Base-by-base conservation (phyloP, 2,113 vertebrate genomes). In the Syngnathus scovelli region DNA sequence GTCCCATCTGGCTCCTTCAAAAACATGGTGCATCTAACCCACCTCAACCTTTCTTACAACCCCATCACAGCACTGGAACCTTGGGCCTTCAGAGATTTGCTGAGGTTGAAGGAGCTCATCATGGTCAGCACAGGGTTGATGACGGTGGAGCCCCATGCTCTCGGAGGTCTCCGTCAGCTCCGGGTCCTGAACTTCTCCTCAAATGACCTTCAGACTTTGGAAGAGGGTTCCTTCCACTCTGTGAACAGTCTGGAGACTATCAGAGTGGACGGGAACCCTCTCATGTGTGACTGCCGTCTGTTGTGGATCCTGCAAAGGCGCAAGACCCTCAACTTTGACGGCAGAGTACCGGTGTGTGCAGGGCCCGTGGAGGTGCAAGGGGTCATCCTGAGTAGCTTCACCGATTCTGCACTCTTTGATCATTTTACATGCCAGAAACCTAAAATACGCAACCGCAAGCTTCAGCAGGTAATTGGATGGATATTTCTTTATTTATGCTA, bases 381-480 rank as follows among this genome's bases (percentile, higher is more conserved):
- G 7, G 89, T 94, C 3, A 92, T 92, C 67, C 90, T 99, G 74
- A 92, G 89, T 3, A 80, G 88, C 84, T 94, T 98, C 83, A 93
- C 95, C 0, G 97, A 98, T 86, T 95, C 96, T 0, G 92, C 92
- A 44, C 93, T 98, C 69, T 98, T 98, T 1, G 95, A 98, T 79
- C 95, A 94, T 83, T 98, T 99, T 83, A 98, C 95, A 64, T 99
- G 97, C 87, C 97, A 95, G 87, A 94, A 94, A 84, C 96, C 97
- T 75, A 91, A 94, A 85, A 99, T 99, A 72, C 92, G 92, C 37
- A 96, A 98, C 85, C 92, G 96, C 21, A 93, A 94, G 78, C 87
- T 98, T 77, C 96, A 98, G 86, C 95, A 92, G 9, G 89, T 90
- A 86, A 83, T 21, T 21, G 11, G n/a, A 10, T 23, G 11, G 27